Percentiles rank a stretch among this genome's conserved stretches.
Evolutionary conservation across 2,797 vertebrate species (phyloP).

Genomic region (Arnoldichthys spilopterus): DNA sequence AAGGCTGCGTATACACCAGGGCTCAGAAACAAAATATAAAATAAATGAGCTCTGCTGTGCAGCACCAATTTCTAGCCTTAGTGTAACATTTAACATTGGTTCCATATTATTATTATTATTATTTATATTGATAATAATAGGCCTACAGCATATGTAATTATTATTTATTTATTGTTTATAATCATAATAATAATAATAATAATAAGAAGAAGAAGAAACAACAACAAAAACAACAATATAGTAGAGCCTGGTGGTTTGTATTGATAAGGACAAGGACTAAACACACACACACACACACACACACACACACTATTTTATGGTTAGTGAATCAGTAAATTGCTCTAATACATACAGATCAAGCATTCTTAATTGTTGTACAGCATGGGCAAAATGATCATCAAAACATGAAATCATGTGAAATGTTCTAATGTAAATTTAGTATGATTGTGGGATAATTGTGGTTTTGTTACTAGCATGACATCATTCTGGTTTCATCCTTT

Average conservation of each 20-base stretch:
- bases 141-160: too few relatives aligned
- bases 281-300: too few relatives aligned
- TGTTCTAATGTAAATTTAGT: neutral
- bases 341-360: neutral
- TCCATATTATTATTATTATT: neutral
- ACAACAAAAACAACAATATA: neutral
- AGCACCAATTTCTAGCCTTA: neutral
- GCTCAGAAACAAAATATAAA: neutral
- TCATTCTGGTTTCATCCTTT: too few relatives aligned
- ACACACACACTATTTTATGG: neutral
- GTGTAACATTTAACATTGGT: neutral
- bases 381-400: neutral
- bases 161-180: too few relatives aligned
- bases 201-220: too few relatives aligned
- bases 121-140: too few relatives aligned
- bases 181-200: too few relatives aligned
- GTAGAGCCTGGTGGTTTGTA: neutral
- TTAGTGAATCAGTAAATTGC: neutral
- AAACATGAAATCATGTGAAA: neutral
- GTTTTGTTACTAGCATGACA: neutral
- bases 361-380: too few relatives aligned
- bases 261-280: neutral
- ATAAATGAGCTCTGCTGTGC: neutral
- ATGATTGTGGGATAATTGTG: neutral
- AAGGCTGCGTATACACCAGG: neutral